Base-by-base conservation (phyloP, 2,113 vertebrate species). In the Gallinago undulata region DNA sequence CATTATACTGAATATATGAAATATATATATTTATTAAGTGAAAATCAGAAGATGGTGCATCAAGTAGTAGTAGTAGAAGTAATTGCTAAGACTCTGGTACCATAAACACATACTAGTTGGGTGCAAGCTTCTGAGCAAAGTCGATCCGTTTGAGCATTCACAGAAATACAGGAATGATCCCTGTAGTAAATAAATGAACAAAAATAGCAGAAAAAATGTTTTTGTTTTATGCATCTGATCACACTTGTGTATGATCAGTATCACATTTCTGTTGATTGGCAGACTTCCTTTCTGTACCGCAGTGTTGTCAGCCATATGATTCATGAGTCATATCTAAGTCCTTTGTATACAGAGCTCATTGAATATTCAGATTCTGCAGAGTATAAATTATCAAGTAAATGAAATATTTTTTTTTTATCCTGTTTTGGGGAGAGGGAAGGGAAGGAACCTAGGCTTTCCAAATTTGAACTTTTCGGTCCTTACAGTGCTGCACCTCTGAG, bases 271-370 rank as follows among this genome's bases (percentile, higher is more conserved):
- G 55, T 92, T 93, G 86, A 86, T 74, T 90, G 85, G 88, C 93
- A 96, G 64, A 89, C 68, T 93, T 96, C 60, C 83, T 93, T 94
- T 96, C 89, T 79, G 43, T 82, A 41, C 60, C 0, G 5, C 75
- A 92, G 68, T 72, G 60, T 90, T 94, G 85, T 84, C 92, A 90
- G 83, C 79, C 93, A 75, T 86, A 84, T 93, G 95, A 95, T 87
- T 92, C 53, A 82, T 96, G 96, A 97, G 77, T 96, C 96, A 96
- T 83, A 93, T 43, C 88, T 89, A 56, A 51, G 39, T 80, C 83
- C 64, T 95, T 95, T 95, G 90, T 92, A 86, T 87, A 92, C 68
- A 63, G 64, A 70, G 55, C 51, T 94, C 64, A 81, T 75, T 95
- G 92, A 93, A 92, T 94, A 93, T 94, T 96, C 92, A 87, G 73